Evolutionary conservation across 1,140 invertebrate genomes (phyloP).

Genomic region (Copidosoma floridanum): DNA sequence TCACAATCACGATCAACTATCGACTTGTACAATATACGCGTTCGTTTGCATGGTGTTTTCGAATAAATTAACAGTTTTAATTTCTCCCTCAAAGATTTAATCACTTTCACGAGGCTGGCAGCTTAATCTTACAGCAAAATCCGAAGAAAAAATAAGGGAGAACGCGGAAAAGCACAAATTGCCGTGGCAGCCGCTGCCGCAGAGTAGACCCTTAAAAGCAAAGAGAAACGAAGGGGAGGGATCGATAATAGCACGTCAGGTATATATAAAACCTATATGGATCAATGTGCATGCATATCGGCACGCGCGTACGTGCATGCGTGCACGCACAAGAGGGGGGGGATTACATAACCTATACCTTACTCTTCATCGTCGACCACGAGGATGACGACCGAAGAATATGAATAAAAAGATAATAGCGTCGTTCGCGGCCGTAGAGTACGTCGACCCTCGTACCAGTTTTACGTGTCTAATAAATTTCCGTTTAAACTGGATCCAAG

Average conservation of each 20-base stretch:
- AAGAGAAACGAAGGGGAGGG: too few species aligned
- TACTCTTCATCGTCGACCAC: too few species aligned
- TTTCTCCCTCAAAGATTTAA: conserved; percentile 12
- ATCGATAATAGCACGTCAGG: neutral
- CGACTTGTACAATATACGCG: too few species aligned
- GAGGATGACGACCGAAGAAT: conserved; percentile 28
- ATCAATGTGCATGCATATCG: neutral
- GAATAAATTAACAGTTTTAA: conserved; percentile 5
- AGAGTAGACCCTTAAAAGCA: too few species aligned
- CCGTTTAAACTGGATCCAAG: conserved; percentile 48
- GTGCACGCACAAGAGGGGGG: too few species aligned
- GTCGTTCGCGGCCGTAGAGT: conserved; percentile 33
- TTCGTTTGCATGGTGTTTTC: too few species aligned
- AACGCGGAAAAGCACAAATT: too few species aligned
- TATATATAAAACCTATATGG: neutral
- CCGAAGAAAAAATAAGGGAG: neutral
- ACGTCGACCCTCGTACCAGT: conserved; percentile 38
- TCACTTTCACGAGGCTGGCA: neutral
- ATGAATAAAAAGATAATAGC: conserved; percentile 30
- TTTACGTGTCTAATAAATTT: conserved; percentile 51
- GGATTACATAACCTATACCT: conserved; percentile 13
- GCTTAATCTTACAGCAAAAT: neutral
- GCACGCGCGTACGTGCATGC: too few species aligned
- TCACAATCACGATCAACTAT: too few species aligned
- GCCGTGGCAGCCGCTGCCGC: too few species aligned